Conservation (phyloP, 1,140 invertebrate species). For the Eupristina koningsbergeri region DNA sequence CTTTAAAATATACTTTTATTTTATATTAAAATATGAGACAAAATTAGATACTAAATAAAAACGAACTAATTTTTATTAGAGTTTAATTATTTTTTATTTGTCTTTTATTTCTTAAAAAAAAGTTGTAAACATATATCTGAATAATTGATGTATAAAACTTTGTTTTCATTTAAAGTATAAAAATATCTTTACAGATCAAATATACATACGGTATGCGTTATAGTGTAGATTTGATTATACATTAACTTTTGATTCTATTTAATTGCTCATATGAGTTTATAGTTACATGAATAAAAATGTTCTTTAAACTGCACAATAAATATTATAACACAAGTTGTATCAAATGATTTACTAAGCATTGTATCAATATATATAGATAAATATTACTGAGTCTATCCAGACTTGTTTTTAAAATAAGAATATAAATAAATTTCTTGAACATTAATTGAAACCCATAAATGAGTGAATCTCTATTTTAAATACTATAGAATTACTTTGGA, state of each 20-base stretch:
- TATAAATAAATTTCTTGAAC: background rate
- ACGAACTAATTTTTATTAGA: background rate
- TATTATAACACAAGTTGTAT: too few relatives aligned
- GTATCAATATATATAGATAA: background rate
- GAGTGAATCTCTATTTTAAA: slow-evolving; percentile 9
- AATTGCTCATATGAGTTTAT: too few relatives aligned
- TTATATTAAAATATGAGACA: background rate
- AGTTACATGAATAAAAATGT: too few relatives aligned
- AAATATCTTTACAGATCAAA: too few relatives aligned
- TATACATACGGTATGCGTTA: too few relatives aligned
- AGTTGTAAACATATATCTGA: too few relatives aligned
- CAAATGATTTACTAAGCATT: background rate
- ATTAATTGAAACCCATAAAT: background rate
- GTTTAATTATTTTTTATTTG: background rate
- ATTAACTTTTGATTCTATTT: too few relatives aligned
- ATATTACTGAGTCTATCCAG: background rate
- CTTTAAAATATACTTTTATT: background rate
- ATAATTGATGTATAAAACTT: too few relatives aligned
- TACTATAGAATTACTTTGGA: background rate
- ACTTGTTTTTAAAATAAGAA: background rate
- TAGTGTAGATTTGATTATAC: too few relatives aligned
- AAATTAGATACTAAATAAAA: background rate
- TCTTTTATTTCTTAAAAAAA: too few relatives aligned
- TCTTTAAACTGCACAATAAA: too few relatives aligned
- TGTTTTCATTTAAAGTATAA: too few relatives aligned